phyloP scores from a whole-genome alignment of 2,888 invertebrate genomes.

The Exocentrus adspersus region DNA sequence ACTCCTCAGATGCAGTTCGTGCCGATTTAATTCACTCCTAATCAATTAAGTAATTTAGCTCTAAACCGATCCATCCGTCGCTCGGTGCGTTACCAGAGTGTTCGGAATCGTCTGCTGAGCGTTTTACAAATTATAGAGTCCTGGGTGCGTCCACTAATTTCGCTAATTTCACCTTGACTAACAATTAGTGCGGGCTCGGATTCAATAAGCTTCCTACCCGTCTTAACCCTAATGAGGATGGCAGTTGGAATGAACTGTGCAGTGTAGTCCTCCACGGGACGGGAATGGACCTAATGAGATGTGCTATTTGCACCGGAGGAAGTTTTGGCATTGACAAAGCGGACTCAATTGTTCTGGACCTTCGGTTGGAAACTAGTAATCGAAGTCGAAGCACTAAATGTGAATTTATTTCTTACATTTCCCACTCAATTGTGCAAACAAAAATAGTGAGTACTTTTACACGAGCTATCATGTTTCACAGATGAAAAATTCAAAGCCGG shows the following conservation, averaged over 20 bases:
- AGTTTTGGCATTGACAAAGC: background rate
- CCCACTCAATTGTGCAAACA: background rate
- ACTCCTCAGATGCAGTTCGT: background rate
- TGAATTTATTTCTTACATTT: background rate
- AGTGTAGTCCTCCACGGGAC: background rate
- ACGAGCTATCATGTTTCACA: background rate
- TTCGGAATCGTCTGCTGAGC: conserved; percentile 13
- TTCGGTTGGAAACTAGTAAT: no score
- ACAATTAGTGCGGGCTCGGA: conserved; percentile 15
- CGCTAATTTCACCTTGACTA: conserved; percentile 29
- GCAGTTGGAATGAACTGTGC: conserved; percentile 5
- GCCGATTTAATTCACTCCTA: background rate
- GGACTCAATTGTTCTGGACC: no score
- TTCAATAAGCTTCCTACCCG: conserved; percentile 16
- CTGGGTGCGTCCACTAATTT: conserved; percentile 28
- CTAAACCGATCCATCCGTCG: conserved; percentile 37
- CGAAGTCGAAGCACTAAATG: no score
- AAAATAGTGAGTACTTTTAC: background rate
- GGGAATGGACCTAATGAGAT: conserved; percentile 16
- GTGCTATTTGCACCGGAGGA: background rate
- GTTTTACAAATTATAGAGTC: conserved; percentile 28
- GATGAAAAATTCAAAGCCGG: conserved; percentile 1
- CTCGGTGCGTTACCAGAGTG: conserved; percentile 28
- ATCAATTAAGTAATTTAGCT: conserved; percentile 27
- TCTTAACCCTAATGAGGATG: conserved; percentile 12